Evolutionary conservation across 1,140 invertebrate genomes (phyloP), one percentile per base, ranked within the genome.

Genomic region (Drosophila murphyi): DNA sequence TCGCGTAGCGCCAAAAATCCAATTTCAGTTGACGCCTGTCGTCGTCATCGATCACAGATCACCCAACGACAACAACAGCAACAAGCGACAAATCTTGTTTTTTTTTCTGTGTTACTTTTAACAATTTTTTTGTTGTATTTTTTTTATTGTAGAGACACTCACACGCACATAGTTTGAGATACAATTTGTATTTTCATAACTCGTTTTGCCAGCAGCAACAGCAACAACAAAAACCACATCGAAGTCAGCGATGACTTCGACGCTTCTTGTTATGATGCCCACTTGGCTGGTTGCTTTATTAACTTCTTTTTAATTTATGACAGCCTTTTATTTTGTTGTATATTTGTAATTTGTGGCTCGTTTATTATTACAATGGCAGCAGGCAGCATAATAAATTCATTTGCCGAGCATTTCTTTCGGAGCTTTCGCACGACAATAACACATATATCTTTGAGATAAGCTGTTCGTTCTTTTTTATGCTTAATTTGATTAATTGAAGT

Each of bases 121-220:
- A 29, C 41, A 39, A 3, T 52, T 52, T 10, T 72, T 35, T 55
- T 48, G 20, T 61, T 47, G 31, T 70, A 32, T 57, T 48, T 69
- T 55, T 60, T 59, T 20, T 76, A 86, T 79, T 65, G 64, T 81
- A 80, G 60, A 83, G 59, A 87, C 82, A 88, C 82, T 80, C 72
- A 82, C 83, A 79, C 79, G 76, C 71, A 75, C 75, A 73, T 60
- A 45, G 57, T 52, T 57, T 32, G 37, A 63, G 51, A 41, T 65
- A 89, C 80, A 89, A 88, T 89, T 87, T 80, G 83, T 87, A 88
- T 87, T 89, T 88, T 88, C 85, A 88, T 88, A 88, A 88, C 83
- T 88, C 80, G 83, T 88, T 88, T 83, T 74, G 72, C 56, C 64
- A 45, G 56, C 56, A 50, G n/a, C 55, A 60, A 12, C 65, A 35